Conservation (phyloP, 2,797 vertebrate species). For the Microhierax caerulescens region DNA sequence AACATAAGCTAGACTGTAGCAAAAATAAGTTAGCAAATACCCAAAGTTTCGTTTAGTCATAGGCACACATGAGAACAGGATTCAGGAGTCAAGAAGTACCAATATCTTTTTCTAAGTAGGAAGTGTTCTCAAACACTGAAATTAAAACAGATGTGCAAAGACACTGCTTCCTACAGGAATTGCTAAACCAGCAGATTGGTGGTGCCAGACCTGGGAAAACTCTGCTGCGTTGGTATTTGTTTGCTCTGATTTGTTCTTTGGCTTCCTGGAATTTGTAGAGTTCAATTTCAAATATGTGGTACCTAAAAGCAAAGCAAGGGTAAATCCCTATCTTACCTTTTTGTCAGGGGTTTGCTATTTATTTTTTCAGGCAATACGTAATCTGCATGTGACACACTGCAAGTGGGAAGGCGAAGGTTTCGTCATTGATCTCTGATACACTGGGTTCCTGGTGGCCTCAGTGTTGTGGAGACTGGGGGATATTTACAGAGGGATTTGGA, state of each 20-base stretch:
- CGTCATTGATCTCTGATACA: background rate
- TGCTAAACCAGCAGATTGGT: background rate
- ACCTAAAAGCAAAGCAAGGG: constrained; percentile 2
- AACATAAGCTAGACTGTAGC: fast-evolving
- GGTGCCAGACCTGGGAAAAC: background rate
- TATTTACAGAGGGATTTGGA: constrained; percentile 42
- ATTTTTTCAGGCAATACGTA: background rate
- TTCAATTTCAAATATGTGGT: background rate
- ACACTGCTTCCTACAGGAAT: background rate
- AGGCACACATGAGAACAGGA: background rate
- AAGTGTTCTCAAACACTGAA: background rate
- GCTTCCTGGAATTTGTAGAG: constrained; percentile 51
- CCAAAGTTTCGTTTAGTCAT: background rate
- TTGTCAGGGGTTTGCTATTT: constrained; percentile 33
- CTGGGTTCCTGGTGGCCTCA: background rate
- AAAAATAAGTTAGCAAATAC: background rate
- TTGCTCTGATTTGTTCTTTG: constrained; percentile 28
- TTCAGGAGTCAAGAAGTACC: background rate
- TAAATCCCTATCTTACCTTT: background rate
- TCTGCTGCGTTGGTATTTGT: background rate
- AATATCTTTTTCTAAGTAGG: background rate
- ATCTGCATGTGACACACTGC: constrained; percentile 13
- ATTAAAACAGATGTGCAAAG: background rate
- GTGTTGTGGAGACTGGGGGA: background rate
- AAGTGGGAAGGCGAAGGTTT: background rate